A percentile compares a stretch with the other conserved stretches of the same genome.
phyloP scores from a whole-genome alignment of 2,113 vertebrate species.

The Varanus salvator region DNA sequence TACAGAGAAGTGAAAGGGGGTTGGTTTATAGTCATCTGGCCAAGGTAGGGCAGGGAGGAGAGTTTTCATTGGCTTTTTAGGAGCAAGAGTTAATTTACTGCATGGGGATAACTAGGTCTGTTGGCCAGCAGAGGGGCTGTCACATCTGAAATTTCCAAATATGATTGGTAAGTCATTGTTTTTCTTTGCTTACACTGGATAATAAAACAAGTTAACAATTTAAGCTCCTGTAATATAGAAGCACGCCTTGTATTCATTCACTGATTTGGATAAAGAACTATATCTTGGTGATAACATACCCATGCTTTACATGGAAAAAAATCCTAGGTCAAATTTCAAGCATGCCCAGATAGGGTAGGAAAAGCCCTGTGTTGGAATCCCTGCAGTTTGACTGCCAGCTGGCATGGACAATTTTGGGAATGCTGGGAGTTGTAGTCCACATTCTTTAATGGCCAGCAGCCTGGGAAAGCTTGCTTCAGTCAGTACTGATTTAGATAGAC shows the following conservation, averaged over 20 bases:
- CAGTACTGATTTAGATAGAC: no score
- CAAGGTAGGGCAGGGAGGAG: not conserved
- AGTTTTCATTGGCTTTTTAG: slow-evolving; percentile 47
- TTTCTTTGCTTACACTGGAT: not conserved
- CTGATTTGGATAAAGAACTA: not conserved
- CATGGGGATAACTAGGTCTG: slow-evolving; percentile 14
- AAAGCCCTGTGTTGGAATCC: not conserved
- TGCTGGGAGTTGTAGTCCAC: no score
- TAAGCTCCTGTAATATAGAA: not conserved
- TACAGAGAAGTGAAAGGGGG: slow-evolving; percentile 40
- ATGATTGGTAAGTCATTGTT: slow-evolving; percentile 60
- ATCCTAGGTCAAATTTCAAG: no score
- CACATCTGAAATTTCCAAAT: slow-evolving; percentile 65
- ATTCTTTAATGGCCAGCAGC: no score
- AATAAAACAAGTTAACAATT: slow-evolving; percentile 54
- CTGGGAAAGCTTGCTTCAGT: no score
- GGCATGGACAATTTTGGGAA: not conserved
- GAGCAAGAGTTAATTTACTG: slow-evolving; percentile 56
- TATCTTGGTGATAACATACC: not conserved
- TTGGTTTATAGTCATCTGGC: slow-evolving; percentile 5
- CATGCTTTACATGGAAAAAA: not conserved
- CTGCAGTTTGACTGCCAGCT: not conserved
- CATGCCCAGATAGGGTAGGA: no score
- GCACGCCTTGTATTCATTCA: not conserved
- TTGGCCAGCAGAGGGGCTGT: slow-evolving; percentile 58